Base-by-base conservation (phyloP, 2,113 vertebrate genomes). In the Salvelinus sp. region DNA sequence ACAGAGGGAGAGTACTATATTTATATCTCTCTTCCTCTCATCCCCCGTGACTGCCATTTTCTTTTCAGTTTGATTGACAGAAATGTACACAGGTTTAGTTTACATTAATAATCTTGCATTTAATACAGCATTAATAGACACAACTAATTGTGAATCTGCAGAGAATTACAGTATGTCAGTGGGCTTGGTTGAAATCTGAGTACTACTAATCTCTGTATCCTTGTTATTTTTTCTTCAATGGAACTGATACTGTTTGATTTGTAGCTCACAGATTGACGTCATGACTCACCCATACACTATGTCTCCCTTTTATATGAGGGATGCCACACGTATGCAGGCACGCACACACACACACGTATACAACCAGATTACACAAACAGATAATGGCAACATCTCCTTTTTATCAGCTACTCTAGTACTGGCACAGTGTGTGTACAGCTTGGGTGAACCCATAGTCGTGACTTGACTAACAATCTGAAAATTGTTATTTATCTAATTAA, bases 101-200 rank as follows among this genome's bases (percentile, higher is more conserved):
- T 72, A 83, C 87, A 85, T 82, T 47, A 1, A 6, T 75, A 47
- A 22, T 58, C 76, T 81, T 75, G 74, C 48, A 72, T 90, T 90
- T 89, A 83, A 83, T 87, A 54, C 48, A 74, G 64, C 1, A 28
- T 69, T 78, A 38, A 38, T 7, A 38, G 6, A 38, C 33, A 38
- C 33, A 38, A 6, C 33, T 9, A 6, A 38, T 38, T 38, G 33
- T 38, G 33, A 28, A 74, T 68, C 74, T 62, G 33, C 74, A 79
- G 79, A 25, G 13, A 81, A 73, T 44, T 0, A 60, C 76, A 69
- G 82, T 71, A 72, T 47, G 68, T 69, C 4, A 68, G 16, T 44
- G 30, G 18, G 18, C 33, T 18, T 44, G 14, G 30, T 68, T 68
- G 66, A 38, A 68, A 68, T 68, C 16, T 33, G 30, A 3, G 16